Evolutionary conservation across 2,888 invertebrate genomes (phyloP), one percentile per base, ranked within the genome.

Genomic region (Nomada ferruginata): DNA sequence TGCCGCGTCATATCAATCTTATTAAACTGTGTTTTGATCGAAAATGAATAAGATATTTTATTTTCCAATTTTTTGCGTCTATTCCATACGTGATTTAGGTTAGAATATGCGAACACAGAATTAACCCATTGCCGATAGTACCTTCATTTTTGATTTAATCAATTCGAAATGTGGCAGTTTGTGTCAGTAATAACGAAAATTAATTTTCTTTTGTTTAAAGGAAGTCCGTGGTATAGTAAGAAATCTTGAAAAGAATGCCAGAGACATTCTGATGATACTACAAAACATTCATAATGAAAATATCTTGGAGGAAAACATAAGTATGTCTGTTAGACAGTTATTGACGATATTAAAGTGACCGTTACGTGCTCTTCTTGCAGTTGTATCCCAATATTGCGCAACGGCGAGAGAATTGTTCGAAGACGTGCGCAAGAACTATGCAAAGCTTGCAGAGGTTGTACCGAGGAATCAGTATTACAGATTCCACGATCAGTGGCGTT

Each of bases 401-500:
- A 95, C 95, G 88, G 96, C 96, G 0, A 94, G 97, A 42, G 94
- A 95, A 84, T 92, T 96, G 75, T 97, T 98, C 90, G 95, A 95
- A 61, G 95, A 95, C 72, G 96, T 97, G 0, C 94, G 95, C 10
- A 93, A 94, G 36, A 96, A 96, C 18, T 98, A 97, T 91, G 92
- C 93, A 2, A 95, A 95, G 84, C 94, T 98, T 57, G 95, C 96
- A 26, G 92, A 94, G 59, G 94, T 96, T 72, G 95, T 98, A 50
- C 97, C 98, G 0, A 84, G 94, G 1, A 96, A 96, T 65, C 97
- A 98, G 89, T 98, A 97, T 94, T 98, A 97, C 93, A 95, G 97
- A 88, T 98, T 96, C 92, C 96, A 97, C 86, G 98, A 98, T 90
- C 97, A 97, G 90, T 98, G 98, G 98, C 95, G 97, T 55, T 97